phyloP scores from a whole-genome alignment of 1,140 invertebrate genomes.

The Drosophila arizonae region DNA sequence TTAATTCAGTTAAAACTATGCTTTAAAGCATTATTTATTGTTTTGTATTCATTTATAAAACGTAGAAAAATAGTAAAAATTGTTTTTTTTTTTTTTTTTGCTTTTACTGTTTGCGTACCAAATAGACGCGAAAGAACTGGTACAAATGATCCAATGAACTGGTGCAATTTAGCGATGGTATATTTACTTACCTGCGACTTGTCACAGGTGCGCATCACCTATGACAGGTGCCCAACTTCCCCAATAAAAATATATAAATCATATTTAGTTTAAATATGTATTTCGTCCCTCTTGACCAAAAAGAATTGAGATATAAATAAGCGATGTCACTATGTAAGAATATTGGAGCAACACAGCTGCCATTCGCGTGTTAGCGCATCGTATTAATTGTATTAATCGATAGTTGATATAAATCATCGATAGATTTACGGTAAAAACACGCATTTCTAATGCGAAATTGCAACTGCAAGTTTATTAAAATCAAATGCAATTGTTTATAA shows the following conservation, averaged over 20 bases:
- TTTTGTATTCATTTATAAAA: conserved; percentile 76
- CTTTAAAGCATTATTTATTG: conserved; percentile 64
- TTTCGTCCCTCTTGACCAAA: too few relatives aligned
- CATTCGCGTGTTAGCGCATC: conserved; percentile 28
- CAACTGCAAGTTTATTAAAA: conserved; percentile 46
- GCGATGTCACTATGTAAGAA: not conserved
- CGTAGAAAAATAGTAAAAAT: conserved; percentile 76
- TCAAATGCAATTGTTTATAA: conserved; percentile 74
- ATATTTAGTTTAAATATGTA: not conserved
- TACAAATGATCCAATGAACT: conserved; percentile 45
- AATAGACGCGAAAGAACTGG: conserved; percentile 65
- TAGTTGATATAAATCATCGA: conserved; percentile 7
- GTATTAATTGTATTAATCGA: conserved; percentile 4
- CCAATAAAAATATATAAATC: not conserved
- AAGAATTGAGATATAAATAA: too few relatives aligned
- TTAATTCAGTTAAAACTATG: conserved; percentile 35
- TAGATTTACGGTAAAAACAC: not conserved
- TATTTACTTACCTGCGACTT: conserved; percentile 39
- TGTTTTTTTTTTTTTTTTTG: conserved; percentile 56
- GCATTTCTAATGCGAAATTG: conserved; percentile 36
- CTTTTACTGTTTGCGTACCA: conserved; percentile 69
- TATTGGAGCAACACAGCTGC: not conserved
- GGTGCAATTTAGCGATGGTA: conserved; percentile 47
- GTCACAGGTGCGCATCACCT: conserved; percentile 28
- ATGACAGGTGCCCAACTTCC: conserved; percentile 2